Conservation (phyloP, 53 echinoderm and acorn worm species). For the Hippasteria phrygiana region DNA sequence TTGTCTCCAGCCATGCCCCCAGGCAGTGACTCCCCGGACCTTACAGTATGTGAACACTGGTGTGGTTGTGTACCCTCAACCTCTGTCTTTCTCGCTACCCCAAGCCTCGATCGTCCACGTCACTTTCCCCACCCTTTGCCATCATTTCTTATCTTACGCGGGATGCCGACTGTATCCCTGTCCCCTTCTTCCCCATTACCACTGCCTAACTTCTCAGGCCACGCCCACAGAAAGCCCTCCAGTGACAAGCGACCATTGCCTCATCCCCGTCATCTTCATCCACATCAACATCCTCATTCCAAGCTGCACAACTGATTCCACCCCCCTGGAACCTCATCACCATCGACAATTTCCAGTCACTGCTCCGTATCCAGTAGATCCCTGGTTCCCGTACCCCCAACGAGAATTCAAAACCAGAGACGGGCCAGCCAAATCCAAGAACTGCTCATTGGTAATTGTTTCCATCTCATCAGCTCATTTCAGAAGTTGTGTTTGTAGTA, state of each 20-base stretch:
- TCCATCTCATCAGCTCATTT: background rate
- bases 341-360: conserved; percentile 9
- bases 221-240: background rate
- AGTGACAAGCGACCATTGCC: conserved; percentile 10
- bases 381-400: conserved; percentile 28
- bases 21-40: background rate
- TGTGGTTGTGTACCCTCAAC: background rate
- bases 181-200: conserved; percentile 22
- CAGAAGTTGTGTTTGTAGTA: background rate
- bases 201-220: background rate
- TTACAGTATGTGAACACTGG: background rate
- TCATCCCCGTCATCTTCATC: background rate
- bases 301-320: background rate
- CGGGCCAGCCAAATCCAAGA: conserved; percentile 5
- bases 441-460: background rate
- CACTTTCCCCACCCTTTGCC: background rate
- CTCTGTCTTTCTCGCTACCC: background rate
- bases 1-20: conserved; percentile 36
- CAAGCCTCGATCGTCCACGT: background rate
- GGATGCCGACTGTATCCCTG: conserved; percentile 37
- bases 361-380: conserved; percentile 9
- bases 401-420: conserved; percentile 36
- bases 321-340: conserved; percentile 29
- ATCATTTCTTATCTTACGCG: conserved; percentile 13
- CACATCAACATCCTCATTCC: background rate